phyloP scores from a whole-genome alignment of 2,888 invertebrate species.

The Brachynemurus nebulosus region DNA sequence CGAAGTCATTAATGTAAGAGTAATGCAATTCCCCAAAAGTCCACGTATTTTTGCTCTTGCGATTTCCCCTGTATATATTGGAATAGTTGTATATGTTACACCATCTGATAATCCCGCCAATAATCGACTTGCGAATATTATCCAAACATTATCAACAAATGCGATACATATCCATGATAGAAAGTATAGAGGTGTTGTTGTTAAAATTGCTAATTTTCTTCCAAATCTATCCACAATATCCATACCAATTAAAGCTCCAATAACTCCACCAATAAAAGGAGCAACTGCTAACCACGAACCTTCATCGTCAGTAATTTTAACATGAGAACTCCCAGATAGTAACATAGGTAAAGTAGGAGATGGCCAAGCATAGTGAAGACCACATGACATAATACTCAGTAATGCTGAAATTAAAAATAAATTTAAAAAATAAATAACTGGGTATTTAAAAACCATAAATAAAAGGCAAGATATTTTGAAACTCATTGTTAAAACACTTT shows the following conservation, averaged over 20 bases:
- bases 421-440: no score
- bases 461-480: no score
- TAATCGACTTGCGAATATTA: constrained; percentile 36
- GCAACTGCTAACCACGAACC: constrained; percentile 51
- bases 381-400: constrained; percentile 26
- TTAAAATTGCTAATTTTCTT: constrained; percentile 49
- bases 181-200: constrained; percentile 45
- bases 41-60: constrained; percentile 17
- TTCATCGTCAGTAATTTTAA: constrained; percentile 35
- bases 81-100: constrained; percentile 14
- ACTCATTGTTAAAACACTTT: no score
- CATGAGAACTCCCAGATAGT: constrained; percentile 30
- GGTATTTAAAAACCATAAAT: no score
- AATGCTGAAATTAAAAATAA: constrained; percentile 24
- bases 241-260: constrained; percentile 46
- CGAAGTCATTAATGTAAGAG: constrained; percentile 11
- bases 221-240: constrained; percentile 49
- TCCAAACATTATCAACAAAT: constrained; percentile 37
- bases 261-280: constrained; percentile 46
- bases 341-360: constrained; percentile 44
- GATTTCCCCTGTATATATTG: constrained; percentile 18
- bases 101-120: constrained; percentile 16
- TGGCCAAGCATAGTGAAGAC: constrained; percentile 40
- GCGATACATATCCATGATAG: constrained; percentile 49
- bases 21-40: constrained; percentile 13